Evolutionary conservation across 2,113 vertebrate genomes (phyloP).

Genomic region (Percopsis transmontana): DNA sequence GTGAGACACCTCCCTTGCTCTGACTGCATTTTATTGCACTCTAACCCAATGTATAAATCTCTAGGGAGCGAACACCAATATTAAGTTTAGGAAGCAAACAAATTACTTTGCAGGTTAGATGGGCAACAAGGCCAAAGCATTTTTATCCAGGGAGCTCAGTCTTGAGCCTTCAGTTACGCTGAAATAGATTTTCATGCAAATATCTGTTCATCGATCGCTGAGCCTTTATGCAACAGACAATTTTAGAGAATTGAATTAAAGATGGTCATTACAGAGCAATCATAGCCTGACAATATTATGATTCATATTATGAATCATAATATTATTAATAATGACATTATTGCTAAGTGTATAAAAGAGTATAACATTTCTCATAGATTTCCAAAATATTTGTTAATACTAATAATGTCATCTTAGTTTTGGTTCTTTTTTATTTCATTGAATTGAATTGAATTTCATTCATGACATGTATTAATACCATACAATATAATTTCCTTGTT

Average conservation of each 20-base stretch:
- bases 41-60: slow-evolving; percentile 43
- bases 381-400: too few species aligned
- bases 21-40: slow-evolving; percentile 44
- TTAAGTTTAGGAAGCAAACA: slow-evolving; percentile 60
- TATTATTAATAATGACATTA: neutral
- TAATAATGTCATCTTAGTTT: too few species aligned
- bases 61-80: slow-evolving; percentile 53
- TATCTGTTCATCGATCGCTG: slow-evolving; percentile 72
- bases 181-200: slow-evolving; percentile 84
- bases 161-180: slow-evolving; percentile 57
- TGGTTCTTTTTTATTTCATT: too few species aligned
- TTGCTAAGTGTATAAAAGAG: neutral
- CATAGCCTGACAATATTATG: slow-evolving; percentile 47
- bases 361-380: too few species aligned
- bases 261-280: slow-evolving; percentile 76
- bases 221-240: slow-evolving; percentile 64
- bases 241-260: slow-evolving; percentile 71
- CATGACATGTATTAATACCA: too few species aligned
- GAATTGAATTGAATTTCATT: too few species aligned
- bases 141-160: slow-evolving; percentile 68
- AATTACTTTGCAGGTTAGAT: slow-evolving; percentile 67
- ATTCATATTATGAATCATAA: neutral
- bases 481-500: slow-evolving; percentile 2
- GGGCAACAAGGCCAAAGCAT: slow-evolving; percentile 54
- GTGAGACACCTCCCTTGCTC: slow-evolving; percentile 26